Percentiles rank a stretch among this genome's conserved stretches.
Conservation (phyloP, 2,888 invertebrate genomes). For the Oconnorella tubifera region DNA sequence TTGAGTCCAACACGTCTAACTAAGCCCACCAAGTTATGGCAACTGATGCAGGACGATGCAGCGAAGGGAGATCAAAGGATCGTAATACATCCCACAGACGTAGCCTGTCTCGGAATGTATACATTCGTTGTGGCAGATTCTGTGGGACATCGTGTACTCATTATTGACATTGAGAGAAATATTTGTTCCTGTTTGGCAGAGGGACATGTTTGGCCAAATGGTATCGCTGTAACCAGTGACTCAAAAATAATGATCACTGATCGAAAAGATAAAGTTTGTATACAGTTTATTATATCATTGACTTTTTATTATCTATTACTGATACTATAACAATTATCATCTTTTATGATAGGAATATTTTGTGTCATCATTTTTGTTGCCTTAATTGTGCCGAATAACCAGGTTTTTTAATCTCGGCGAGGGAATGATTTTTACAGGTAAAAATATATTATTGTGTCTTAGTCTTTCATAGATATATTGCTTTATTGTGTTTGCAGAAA, state of each 20-base stretch:
- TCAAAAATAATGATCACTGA: conserved; percentile 27
- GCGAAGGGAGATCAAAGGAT: background rate
- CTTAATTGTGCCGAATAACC: too few species aligned
- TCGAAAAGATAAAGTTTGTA: conserved; percentile 22
- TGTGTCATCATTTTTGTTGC: too few species aligned
- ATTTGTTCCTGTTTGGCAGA: conserved; percentile 3
- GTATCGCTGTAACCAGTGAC: conserved; percentile 24
- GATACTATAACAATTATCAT: too few species aligned
- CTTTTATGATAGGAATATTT: too few species aligned
- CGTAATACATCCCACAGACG: conserved; percentile 24
- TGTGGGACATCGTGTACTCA: conserved; percentile 22
- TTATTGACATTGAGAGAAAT: conserved; percentile 16
- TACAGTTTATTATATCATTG: background rate
- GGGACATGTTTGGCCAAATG: conserved; percentile 28
- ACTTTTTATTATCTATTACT: too few species aligned
- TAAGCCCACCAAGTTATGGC: conserved; percentile 11
- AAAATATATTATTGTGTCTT: too few species aligned
- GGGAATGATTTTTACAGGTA: too few species aligned
- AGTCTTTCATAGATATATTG: too few species aligned
- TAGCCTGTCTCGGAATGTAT: conserved; percentile 23
- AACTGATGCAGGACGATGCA: background rate
- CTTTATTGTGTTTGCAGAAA: too few species aligned
- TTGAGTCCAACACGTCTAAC: too few species aligned
- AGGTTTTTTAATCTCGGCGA: too few species aligned
- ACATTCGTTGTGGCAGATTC: conserved; percentile 31